Conservation (phyloP, 1,140 invertebrate species). For the Pseudomyrmex sp. region DNA sequence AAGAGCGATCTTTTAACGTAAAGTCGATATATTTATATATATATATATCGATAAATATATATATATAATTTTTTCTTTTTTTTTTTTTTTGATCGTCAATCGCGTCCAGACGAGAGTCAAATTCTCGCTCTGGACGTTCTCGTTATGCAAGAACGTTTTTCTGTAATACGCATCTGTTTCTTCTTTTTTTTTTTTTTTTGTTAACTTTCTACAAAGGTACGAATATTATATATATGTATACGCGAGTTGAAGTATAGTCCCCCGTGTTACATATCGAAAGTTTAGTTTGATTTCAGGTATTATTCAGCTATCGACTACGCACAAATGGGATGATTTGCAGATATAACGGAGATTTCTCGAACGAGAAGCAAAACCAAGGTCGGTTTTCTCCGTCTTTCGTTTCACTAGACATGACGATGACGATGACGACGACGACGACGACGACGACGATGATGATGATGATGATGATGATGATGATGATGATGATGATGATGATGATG, state of each 20-base stretch:
- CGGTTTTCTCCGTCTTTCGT: neutral
- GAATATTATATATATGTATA: slow-evolving; percentile 5
- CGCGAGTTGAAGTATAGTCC: slow-evolving; percentile 4
- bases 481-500: slow-evolving; percentile 17
- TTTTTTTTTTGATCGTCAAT: slow-evolving; percentile 22
- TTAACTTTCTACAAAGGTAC: slow-evolving; percentile 64
- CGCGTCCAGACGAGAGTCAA: slow-evolving; percentile 6
- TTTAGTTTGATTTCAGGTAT: slow-evolving; percentile 25
- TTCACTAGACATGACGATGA: slow-evolving; percentile 32
- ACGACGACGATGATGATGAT: too few species aligned
- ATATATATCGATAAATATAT: slow-evolving; percentile 1
- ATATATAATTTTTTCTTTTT: too few species aligned
- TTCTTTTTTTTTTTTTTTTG: neutral
- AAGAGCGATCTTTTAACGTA: slow-evolving; percentile 74
- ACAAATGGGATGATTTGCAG: slow-evolving; percentile 39
- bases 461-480: too few species aligned
- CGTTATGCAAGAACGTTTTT: slow-evolving; percentile 36
- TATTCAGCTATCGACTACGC: slow-evolving; percentile 31
- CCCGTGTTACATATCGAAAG: slow-evolving; percentile 5
- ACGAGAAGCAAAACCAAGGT: neutral
- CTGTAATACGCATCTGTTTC: neutral
- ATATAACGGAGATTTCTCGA: slow-evolving; percentile 42
- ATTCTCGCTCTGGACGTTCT: neutral
- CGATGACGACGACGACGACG: neutral
- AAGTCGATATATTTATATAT: slow-evolving; percentile 66